A percentile compares a stretch with the other conserved stretches of the same genome.
Evolutionary conservation across 2,797 vertebrate genomes (phyloP).

Genomic region (Tragopan temminckii): DNA sequence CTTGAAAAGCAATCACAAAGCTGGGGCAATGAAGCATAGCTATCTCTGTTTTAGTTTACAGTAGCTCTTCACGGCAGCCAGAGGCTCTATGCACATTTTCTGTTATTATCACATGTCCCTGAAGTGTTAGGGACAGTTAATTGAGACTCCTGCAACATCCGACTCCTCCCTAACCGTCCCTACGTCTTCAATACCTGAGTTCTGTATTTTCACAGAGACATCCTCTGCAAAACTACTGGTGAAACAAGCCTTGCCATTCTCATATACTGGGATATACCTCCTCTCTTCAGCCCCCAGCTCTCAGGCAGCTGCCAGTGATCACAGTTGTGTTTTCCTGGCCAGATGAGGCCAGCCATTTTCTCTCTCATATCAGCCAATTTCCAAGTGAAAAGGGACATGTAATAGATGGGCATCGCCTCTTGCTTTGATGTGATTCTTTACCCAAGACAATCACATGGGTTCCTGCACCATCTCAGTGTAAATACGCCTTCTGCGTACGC

Average conservation of each 20-base stretch:
- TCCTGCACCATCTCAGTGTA: not conserved
- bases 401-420: not conserved
- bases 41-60: not conserved
- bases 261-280: not conserved
- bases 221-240: not conserved
- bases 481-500: not conserved
- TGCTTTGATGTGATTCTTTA: not conserved
- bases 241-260: not conserved
- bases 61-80: not conserved
- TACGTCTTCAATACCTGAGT: not conserved
- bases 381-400: not conserved
- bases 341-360: not conserved
- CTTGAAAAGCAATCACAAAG: not conserved
- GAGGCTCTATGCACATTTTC: not conserved
- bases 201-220: not conserved
- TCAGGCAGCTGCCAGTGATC: not conserved
- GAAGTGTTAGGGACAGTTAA: not conserved
- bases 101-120: not conserved
- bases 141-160: not conserved
- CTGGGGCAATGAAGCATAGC: not conserved
- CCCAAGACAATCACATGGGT: not conserved
- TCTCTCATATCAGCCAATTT: not conserved
- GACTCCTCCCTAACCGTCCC: not conserved
- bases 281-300: not conserved
- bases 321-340: not conserved